Conservation (phyloP, 2,113 vertebrate genomes). For the Pseudorasbora parva region DNA sequence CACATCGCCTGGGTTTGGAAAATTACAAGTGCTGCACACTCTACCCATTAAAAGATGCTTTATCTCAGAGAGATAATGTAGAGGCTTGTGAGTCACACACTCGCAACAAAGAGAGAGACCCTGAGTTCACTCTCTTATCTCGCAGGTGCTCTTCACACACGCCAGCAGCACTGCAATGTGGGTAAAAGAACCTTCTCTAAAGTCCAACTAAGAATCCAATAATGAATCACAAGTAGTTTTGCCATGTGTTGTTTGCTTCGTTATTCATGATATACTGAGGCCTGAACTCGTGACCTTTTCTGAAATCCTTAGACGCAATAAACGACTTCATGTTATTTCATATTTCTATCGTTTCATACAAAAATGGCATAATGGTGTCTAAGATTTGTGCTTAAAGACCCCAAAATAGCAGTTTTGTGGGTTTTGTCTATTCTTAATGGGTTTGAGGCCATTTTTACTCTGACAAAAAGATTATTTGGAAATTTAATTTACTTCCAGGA, state of each 20-base stretch:
- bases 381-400: not conserved
- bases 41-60: slow-evolving; percentile 42
- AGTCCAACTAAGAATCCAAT: slow-evolving; percentile 44
- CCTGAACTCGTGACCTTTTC: not conserved
- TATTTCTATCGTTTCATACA: not conserved
- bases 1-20: slow-evolving; percentile 7
- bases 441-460: not conserved
- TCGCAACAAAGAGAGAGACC: slow-evolving; percentile 49
- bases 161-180: slow-evolving; percentile 3
- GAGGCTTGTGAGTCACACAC: slow-evolving; percentile 42
- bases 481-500: not conserved
- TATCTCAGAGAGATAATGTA: slow-evolving; percentile 46
- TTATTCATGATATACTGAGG: not conserved
- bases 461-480: not conserved
- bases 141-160: not conserved
- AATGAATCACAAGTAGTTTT: slow-evolving; percentile 17
- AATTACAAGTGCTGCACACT: slow-evolving; percentile 38
- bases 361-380: not conserved
- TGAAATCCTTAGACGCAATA: not conserved
- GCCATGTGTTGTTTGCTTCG: not conserved
- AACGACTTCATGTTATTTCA: not conserved
- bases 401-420: not conserved
- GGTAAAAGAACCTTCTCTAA: slow-evolving; percentile 33
- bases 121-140: slow-evolving; percentile 54
- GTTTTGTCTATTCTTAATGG: no score